Evolutionary conservation across 2,888 invertebrate genomes (phyloP).

Genomic region (Drosophila antonietae): DNA sequence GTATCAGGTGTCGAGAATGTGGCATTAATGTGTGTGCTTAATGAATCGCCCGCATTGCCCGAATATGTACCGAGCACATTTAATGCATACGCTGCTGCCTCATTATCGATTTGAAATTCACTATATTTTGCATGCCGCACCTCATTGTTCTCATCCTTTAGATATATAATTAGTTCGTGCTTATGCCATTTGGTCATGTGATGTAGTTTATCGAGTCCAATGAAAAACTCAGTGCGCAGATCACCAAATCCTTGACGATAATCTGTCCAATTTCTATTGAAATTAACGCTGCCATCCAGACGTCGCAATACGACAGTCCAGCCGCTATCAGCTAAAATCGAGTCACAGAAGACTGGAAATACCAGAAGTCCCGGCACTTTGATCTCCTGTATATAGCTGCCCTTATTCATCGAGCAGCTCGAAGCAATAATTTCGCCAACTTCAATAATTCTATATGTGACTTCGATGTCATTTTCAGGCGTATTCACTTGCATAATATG

Average conservation of each 20-base stretch:
- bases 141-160: slow-evolving; percentile 87
- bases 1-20: slow-evolving; percentile 88
- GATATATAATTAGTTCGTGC: slow-evolving; percentile 87
- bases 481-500: neutral
- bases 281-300: slow-evolving; percentile 88
- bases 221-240: slow-evolving; percentile 88
- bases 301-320: slow-evolving; percentile 89
- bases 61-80: slow-evolving; percentile 87
- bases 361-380: slow-evolving; percentile 68
- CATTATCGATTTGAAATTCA: slow-evolving; percentile 88
- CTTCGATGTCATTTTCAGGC: neutral
- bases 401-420: neutral
- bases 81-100: slow-evolving; percentile 87
- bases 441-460: neutral
- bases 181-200: slow-evolving; percentile 77
- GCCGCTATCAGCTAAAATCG: slow-evolving; percentile 86
- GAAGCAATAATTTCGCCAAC: neutral
- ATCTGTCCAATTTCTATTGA: slow-evolving; percentile 87
- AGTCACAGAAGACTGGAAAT: slow-evolving; percentile 86
- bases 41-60: slow-evolving; percentile 88
- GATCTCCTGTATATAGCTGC: slow-evolving; percentile 3
- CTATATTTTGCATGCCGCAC: slow-evolving; percentile 87
- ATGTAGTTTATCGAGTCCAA: slow-evolving; percentile 89
- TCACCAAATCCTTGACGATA: slow-evolving; percentile 89
- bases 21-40: slow-evolving; percentile 88